Evolutionary conservation across 2,797 vertebrate species (phyloP), one percentile per base, ranked within the genome.

Genomic region (Lacerta bilineata): DNA sequence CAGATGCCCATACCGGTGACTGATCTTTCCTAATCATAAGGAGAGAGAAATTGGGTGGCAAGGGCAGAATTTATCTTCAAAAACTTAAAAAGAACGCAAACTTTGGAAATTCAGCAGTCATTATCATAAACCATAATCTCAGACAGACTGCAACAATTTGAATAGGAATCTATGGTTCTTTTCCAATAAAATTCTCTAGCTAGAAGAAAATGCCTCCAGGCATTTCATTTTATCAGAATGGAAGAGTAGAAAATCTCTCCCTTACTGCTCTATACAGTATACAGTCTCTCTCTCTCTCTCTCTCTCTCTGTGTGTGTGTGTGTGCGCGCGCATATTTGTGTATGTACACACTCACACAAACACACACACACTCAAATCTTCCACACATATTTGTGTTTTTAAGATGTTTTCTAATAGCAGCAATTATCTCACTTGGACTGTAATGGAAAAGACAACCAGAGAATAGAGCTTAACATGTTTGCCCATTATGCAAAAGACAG

Each of bases 1-100:
- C 25, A 99, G 97, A 94, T 94, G 96, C 95, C 98, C 98, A 66
- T 99, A 99, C 78, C 98, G 98, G 91, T 98, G 97, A 91, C 95
- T 83, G 75, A 99, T 96, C 91, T 96, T 98, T 95, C 97, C 99
- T 99, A 96, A 85, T 41, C 46, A 59, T 75, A 86, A 95, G 68
- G 77, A 10, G 80, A 87, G 91, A 90, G 83, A 88, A 91, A 83
- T 23, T 33, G 33, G 41, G 83, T 29, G 91, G 41, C 7, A 90
- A 46, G 90, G 8, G 39, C 85, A 91, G 5, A 33, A 88, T 86
- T 92, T 84, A 91, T 0, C 43, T 72, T 81, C 90, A 25, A 92
- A 87, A 82, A 29, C 20, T 90, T 92, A n/a, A 64, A 39, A 59
- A 78, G 61, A 46, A 8, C 80, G 27, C 50, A 17, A 66, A 15